A percentile compares a stretch with the other conserved stretches of the same genome.
Evolutionary conservation across 2,888 invertebrate genomes (phyloP).

Genomic region (Synanthedon andrenaeformis): DNA sequence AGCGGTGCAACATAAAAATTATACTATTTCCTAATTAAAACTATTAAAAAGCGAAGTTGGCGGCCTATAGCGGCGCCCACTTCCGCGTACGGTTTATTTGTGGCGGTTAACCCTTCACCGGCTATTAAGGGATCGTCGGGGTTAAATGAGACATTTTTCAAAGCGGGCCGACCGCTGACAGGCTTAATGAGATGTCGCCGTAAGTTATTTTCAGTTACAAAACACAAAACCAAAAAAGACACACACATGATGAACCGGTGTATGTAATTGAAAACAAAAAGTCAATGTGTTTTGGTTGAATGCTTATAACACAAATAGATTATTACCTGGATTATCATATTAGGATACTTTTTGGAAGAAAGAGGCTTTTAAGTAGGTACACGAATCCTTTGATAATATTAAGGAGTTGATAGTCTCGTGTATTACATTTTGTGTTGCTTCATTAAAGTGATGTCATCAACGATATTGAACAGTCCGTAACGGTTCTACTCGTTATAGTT

Average conservation of each 20-base stretch:
- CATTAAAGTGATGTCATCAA: conserved; percentile 24
- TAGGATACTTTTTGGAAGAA: conserved; percentile 28
- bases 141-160: conserved; percentile 70
- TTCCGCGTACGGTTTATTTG: conserved; percentile 64
- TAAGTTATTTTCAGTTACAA: conserved; percentile 55
- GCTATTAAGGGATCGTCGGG: conserved; percentile 52
- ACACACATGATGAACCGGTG: conserved; percentile 18
- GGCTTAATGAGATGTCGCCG: conserved; percentile 66
- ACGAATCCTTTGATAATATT: conserved; percentile 14
- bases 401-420: conserved; percentile 37
- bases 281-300: conserved; percentile 2
- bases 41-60: conserved; percentile 54
- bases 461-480: conserved; percentile 30
- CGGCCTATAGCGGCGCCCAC: conserved; percentile 42
- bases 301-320: neutral
- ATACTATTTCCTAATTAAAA: conserved; percentile 69
- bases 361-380: conserved; percentile 32
- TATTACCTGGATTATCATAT: no score
- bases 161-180: conserved; percentile 51
- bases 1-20: conserved; percentile 48
- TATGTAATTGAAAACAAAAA: conserved; percentile 31
- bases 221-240: conserved; percentile 12
- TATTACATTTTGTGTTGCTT: conserved; percentile 32
- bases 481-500: conserved; percentile 10
- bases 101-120: conserved; percentile 63